Conservation (phyloP, 1,140 invertebrate genomes). For the Pomphorhynchus laevis region DNA sequence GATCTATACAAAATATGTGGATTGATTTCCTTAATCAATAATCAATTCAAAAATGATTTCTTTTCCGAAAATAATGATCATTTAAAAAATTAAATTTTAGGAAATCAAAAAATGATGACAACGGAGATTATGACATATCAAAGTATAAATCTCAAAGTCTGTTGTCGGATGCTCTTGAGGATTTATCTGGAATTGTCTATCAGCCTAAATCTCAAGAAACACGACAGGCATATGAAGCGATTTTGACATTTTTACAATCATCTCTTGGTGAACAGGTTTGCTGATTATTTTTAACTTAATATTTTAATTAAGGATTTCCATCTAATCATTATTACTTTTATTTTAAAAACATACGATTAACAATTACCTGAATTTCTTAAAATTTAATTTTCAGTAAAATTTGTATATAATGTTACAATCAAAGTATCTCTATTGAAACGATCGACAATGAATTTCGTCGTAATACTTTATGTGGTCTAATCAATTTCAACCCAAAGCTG, state of each 20-base stretch:
- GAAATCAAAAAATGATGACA: conserved; percentile 29
- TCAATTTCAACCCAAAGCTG: too few species aligned
- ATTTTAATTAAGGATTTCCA: neutral
- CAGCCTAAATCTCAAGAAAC: conserved; percentile 86
- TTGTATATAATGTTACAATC: too few species aligned
- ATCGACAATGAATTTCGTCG: too few species aligned
- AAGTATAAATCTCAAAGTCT: conserved; percentile 49
- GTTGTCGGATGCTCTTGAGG: conserved; percentile 49
- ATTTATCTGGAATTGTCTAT: conserved; percentile 66
- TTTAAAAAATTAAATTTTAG: conserved; percentile 21
- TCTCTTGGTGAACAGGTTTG: conserved; percentile 58
- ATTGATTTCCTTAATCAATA: conserved; percentile 3
- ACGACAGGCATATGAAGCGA: conserved; percentile 64
- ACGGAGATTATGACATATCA: conserved; percentile 36
- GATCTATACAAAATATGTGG: too few species aligned
- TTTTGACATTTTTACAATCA: conserved; percentile 77
- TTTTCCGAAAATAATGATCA: conserved; percentile 10
- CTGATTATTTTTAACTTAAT: too few species aligned
- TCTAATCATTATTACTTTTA: neutral
- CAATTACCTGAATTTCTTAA: neutral
- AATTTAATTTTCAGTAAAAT: too few species aligned
- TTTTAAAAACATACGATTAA: conserved; percentile 3
- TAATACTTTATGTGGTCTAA: too few species aligned
- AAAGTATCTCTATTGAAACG: too few species aligned
- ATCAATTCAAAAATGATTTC: neutral